Conservation (phyloP, 2,797 vertebrate species). For the Scarus forsteni region DNA sequence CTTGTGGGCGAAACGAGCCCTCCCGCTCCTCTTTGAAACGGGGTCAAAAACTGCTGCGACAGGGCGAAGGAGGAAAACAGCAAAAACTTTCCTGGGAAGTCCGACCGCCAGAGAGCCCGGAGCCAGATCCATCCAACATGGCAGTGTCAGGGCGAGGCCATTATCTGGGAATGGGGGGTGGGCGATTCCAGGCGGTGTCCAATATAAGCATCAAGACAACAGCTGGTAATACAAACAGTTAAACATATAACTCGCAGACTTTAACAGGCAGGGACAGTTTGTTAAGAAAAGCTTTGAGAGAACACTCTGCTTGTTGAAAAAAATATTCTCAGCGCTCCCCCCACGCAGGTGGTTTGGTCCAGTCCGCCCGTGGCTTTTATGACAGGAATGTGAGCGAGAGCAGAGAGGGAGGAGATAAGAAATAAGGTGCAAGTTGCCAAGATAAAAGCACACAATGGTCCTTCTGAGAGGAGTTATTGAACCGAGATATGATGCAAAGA, state of each 20-base stretch:
- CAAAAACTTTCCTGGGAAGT: slow-evolving; percentile 88
- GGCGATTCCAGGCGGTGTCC: not conserved
- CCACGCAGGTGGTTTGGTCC: slow-evolving; percentile 64
- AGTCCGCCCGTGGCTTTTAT: slow-evolving; percentile 73
- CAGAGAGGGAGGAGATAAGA: slow-evolving; percentile 71
- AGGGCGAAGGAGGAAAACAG: slow-evolving; percentile 50
- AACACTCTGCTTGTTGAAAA: not conserved
- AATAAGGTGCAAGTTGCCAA: slow-evolving; percentile 59
- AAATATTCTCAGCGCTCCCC: fast-evolving
- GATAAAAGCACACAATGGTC: slow-evolving; percentile 36
- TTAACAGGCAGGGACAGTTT: fast-evolving
- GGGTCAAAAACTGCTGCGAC: slow-evolving; percentile 38
- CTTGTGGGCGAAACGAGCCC: slow-evolving; percentile 13
- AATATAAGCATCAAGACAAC: not conserved
- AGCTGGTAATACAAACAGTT: fast-evolving
- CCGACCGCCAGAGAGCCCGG: slow-evolving; percentile 65
- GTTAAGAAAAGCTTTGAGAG: fast-evolving
- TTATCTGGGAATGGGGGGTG: slow-evolving; percentile 26
- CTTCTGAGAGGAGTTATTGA: slow-evolving; percentile 11
- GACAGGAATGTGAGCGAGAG: slow-evolving; percentile 75
- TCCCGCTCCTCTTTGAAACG: slow-evolving; percentile 42
- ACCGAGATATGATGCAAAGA: slow-evolving; percentile 12
- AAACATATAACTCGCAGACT: fast-evolving
- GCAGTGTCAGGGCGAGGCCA: slow-evolving; percentile 82
- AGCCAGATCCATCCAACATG: slow-evolving; percentile 91